Evolutionary conservation across 2,888 invertebrate genomes (phyloP).

Genomic region (Athrips mouffetella): DNA sequence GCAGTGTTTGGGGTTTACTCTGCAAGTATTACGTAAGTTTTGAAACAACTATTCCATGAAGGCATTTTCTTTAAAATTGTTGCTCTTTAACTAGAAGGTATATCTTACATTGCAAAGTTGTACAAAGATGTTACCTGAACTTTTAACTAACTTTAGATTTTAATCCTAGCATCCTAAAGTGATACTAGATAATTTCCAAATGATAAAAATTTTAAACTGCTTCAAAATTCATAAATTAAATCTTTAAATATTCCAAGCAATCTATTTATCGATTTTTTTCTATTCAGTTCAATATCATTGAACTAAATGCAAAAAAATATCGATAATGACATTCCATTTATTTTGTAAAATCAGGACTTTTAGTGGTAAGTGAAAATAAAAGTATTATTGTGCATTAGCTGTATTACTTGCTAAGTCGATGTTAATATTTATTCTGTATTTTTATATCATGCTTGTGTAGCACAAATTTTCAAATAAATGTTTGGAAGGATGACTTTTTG

Average conservation of each 20-base stretch:
- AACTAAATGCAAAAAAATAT: not conserved
- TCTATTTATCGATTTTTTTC: no score
- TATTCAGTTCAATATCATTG: not conserved
- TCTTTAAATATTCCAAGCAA: no score
- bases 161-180: constrained; percentile 36
- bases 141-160: constrained; percentile 39
- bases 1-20: no score
- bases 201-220: not conserved
- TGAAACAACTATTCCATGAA: constrained; percentile 27
- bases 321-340: constrained; percentile 33
- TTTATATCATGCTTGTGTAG: constrained; percentile 77
- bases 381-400: constrained; percentile 74
- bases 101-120: constrained; percentile 34
- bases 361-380: constrained; percentile 60
- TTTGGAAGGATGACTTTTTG: constrained; percentile 45
- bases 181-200: constrained; percentile 47
- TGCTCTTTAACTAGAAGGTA: constrained; percentile 10
- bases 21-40: not conserved
- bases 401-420: constrained; percentile 65
- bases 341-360: constrained; percentile 10
- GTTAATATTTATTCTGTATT: constrained; percentile 78
- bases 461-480: constrained; percentile 78
- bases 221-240: no score
- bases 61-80: constrained; percentile 37
- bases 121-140: constrained; percentile 71